Conservation (phyloP, 2,797 vertebrate species). For the Diglossa cyanea region DNA sequence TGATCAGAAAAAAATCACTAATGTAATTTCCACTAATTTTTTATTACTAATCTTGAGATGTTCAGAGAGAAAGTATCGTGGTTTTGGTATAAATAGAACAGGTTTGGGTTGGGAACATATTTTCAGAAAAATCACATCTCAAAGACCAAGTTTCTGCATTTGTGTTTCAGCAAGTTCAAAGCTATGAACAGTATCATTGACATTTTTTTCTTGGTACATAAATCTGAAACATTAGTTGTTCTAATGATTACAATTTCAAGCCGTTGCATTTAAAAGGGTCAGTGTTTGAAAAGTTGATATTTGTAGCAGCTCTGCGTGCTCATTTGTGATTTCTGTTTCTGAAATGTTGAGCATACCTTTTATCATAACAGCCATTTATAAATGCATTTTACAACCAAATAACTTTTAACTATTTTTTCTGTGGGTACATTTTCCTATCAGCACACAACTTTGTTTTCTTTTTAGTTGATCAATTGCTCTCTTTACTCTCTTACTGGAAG, state of each 20-base stretch:
- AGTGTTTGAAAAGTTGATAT: background rate
- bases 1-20: background rate
- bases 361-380: background rate
- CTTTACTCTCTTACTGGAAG: background rate
- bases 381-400: background rate
- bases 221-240: background rate
- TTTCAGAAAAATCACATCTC: background rate
- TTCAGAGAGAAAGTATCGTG: background rate
- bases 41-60: background rate
- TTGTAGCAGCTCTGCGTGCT: background rate
- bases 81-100: background rate
- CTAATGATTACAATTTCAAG: constrained; percentile 7
- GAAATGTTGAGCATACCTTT: background rate
- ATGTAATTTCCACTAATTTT: background rate
- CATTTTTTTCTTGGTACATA: background rate
- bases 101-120: background rate
- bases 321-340: background rate
- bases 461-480: background rate
- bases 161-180: background rate
- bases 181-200: background rate
- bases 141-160: background rate
- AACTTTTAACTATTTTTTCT: background rate
- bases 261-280: background rate
- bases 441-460: background rate
- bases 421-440: background rate